Evolutionary conservation across 2,797 vertebrate species (phyloP).

Genomic region (Glossophaga mutica): DNA sequence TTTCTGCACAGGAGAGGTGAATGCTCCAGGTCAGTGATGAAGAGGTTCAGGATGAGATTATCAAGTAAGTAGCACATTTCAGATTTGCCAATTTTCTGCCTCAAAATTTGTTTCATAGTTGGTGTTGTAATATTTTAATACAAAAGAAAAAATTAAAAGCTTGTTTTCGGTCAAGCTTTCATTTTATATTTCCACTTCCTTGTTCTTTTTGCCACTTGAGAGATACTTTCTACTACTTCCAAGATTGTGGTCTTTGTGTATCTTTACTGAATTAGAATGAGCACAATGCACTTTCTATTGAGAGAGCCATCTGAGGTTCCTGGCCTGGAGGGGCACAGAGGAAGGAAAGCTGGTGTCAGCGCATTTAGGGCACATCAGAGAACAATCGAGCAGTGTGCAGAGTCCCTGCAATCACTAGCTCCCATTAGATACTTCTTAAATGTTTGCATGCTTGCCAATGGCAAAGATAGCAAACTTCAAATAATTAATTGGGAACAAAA

Average conservation of each 20-base stretch:
- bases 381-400: constrained; percentile 49
- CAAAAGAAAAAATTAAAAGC: not conserved
- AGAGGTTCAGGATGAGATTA: not conserved
- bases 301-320: constrained; percentile 27
- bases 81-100: not conserved
- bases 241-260: constrained; percentile 20
- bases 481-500: constrained; percentile 27
- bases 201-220: not conserved
- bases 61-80: not conserved
- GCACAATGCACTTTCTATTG: constrained; percentile 28
- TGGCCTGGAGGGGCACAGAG: constrained; percentile 22
- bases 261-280: constrained; percentile 42
- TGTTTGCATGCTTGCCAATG: constrained; percentile 34
- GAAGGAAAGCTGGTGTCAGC: constrained; percentile 53
- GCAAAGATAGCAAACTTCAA: constrained; percentile 46
- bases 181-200: not conserved
- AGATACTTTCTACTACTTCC: constrained; percentile 46
- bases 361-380: constrained; percentile 12
- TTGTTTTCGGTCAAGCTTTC: constrained; percentile 20
- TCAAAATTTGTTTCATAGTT: constrained; percentile 6
- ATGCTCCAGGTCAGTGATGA: not conserved
- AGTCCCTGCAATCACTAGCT: not conserved
- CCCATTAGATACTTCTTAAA: constrained; percentile 63
- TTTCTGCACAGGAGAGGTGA: not conserved
- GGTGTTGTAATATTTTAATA: not conserved